These are phyloP conservation scores for Riptortus pedestris DNA, from an alignment of 1,140 invertebrate genomes.

Conservation along the genomic window DNA sequence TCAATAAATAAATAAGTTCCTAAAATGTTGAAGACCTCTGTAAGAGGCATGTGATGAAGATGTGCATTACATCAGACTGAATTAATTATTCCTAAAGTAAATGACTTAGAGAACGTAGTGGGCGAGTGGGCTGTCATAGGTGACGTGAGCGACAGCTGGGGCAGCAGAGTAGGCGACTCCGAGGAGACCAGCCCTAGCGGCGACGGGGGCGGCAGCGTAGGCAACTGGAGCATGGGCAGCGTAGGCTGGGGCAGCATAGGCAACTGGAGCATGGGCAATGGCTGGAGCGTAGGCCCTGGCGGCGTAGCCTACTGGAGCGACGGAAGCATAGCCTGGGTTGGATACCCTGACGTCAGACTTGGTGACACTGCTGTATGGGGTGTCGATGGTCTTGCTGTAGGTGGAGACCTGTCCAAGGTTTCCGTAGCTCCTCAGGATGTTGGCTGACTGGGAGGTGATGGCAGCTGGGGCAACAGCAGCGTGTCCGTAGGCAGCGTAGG, in stretches of 20 bases:
- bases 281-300: conserved; percentile 22
- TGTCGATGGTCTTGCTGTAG: conserved; percentile 36
- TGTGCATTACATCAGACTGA: neutral
- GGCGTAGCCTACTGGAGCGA: neutral
- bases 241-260: conserved; percentile 25
- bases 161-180: conserved; percentile 10
- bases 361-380: conserved; percentile 36
- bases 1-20: neutral
- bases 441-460: conserved; percentile 34
- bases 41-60: neutral
- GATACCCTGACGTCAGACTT: conserved; percentile 36
- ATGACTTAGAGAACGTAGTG: neutral
- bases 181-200: neutral
- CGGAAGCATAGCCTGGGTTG: neutral
- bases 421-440: conserved; percentile 35
- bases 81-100: conserved; percentile 12
- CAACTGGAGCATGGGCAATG: conserved; percentile 28
- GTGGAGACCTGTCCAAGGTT: conserved; percentile 36
- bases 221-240: neutral
- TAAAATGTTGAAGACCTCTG: neutral
- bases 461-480: conserved; percentile 32
- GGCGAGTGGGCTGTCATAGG: conserved; percentile 14
- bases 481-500: conserved; percentile 32
- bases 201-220: neutral
- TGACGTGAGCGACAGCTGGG: conserved; percentile 8